phyloP scores from a whole-genome alignment of 2,113 vertebrate species.

The Leuciscus idus region DNA sequence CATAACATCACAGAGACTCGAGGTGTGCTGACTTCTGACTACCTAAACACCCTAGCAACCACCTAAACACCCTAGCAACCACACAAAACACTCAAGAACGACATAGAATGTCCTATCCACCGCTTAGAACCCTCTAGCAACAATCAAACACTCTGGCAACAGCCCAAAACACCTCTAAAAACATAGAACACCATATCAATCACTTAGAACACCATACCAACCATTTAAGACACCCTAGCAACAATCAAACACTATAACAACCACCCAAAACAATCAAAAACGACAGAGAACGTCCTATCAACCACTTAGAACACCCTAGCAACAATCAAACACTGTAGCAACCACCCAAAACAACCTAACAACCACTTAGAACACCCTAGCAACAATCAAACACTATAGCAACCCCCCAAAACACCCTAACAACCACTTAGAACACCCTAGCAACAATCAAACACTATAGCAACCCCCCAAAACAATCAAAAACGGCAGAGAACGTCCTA shows the following conservation, averaged over 20 bases:
- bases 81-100: neutral
- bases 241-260: neutral
- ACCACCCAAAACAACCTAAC: no score
- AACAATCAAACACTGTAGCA: no score
- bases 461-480: neutral
- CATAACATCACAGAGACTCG: neutral
- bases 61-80: neutral
- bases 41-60: neutral
- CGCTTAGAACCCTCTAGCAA: neutral
- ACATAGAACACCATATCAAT: neutral
- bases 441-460: no score
- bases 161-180: neutral
- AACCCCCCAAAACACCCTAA: neutral
- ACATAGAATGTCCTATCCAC: rapidly evolving
- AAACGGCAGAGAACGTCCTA: no score
- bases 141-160: neutral
- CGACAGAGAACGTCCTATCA: no score
- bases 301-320: no score
- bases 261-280: no score
- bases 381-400: no score
- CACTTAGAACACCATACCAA: neutral
- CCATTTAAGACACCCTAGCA: neutral
- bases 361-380: no score
- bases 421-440: no score
- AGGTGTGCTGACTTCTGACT: neutral